These are phyloP conservation scores for Paracyclopina nana DNA, from an alignment of 1,140 invertebrate species.

Conservation along the genomic window DNA sequence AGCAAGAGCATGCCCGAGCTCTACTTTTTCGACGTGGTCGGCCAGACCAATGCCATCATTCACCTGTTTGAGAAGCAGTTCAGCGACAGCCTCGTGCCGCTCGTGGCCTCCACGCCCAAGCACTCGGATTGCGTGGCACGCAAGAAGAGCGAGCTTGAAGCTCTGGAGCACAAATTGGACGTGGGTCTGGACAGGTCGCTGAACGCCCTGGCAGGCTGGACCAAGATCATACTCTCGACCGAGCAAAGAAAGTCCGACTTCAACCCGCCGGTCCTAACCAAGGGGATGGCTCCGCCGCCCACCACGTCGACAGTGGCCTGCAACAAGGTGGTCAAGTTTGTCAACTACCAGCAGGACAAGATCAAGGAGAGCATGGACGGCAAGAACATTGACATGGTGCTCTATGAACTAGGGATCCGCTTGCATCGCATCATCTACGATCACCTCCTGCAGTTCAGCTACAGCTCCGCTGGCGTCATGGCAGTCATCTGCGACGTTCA, in stretches of 20 bases:
- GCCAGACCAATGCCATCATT: conserved; percentile 88
- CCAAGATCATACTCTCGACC: conserved; percentile 64
- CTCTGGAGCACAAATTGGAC: conserved; percentile 77
- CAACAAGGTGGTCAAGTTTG: conserved; percentile 28
- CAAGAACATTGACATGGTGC: conserved; percentile 65
- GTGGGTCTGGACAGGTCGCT: conserved; percentile 65
- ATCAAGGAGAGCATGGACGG: conserved; percentile 58
- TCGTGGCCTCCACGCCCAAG: conserved; percentile 64
- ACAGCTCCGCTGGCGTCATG: conserved; percentile 83
- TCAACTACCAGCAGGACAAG: conserved; percentile 26
- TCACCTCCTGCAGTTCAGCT: conserved; percentile 83
- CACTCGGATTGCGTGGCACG: conserved; percentile 67
- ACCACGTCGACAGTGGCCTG: conserved; percentile 26
- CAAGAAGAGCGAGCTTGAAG: conserved; percentile 58
- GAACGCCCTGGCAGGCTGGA: conserved; percentile 70
- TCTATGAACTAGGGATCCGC: conserved; percentile 68
- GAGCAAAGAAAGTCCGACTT: conserved; percentile 94
- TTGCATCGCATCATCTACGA: conserved; percentile 88
- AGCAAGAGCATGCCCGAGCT: conserved; percentile 56
- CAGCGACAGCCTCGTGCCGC: conserved; percentile 64
- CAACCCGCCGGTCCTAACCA: conserved; percentile 29
- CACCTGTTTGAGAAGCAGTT: conserved; percentile 88
- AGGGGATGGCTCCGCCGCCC: neutral
- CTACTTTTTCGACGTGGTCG: conserved; percentile 82
- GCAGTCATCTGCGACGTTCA: conserved; percentile 87